Evolutionary conservation across 30 jellyfish, hydroid and myxozoan genomes (phyloP).

Genomic region (Hydractinia symbiolongicarpus): DNA sequence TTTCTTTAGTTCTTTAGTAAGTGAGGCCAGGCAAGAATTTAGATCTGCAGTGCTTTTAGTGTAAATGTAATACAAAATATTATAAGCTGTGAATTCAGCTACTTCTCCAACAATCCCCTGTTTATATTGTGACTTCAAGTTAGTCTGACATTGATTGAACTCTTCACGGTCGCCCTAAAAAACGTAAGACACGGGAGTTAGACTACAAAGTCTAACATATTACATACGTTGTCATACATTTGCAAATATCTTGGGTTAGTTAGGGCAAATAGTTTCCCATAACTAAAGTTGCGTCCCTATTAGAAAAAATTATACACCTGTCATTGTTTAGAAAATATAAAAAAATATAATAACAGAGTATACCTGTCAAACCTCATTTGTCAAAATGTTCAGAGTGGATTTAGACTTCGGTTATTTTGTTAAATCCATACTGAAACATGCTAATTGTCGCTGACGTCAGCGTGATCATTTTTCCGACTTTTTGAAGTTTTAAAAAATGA

Average conservation of each 20-base stretch:
- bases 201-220: neutral
- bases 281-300: neutral
- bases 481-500: too few relatives aligned
- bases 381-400: too few relatives aligned
- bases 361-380: too few relatives aligned
- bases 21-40: constrained; percentile 86
- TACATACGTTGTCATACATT: neutral
- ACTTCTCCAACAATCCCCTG: constrained; percentile 86
- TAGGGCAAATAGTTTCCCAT: neutral
- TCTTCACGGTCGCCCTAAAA: constrained; percentile 97
- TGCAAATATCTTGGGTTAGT: neutral
- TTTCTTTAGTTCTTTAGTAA: constrained; percentile 60
- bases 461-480: too few relatives aligned
- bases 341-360: too few relatives aligned
- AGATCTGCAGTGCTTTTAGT: constrained; percentile 88
- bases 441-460: too few relatives aligned
- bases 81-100: constrained; percentile 96
- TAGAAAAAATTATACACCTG: too few relatives aligned
- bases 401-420: too few relatives aligned
- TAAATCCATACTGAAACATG: too few relatives aligned
- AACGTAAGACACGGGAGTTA: neutral
- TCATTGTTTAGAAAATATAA: too few relatives aligned
- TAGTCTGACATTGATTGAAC: constrained; percentile 98
- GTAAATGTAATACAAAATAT: constrained; percentile 82
- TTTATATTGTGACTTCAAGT: constrained; percentile 59